Base-by-base conservation (phyloP, 2,888 invertebrate genomes). In the Eilema depressum region DNA sequence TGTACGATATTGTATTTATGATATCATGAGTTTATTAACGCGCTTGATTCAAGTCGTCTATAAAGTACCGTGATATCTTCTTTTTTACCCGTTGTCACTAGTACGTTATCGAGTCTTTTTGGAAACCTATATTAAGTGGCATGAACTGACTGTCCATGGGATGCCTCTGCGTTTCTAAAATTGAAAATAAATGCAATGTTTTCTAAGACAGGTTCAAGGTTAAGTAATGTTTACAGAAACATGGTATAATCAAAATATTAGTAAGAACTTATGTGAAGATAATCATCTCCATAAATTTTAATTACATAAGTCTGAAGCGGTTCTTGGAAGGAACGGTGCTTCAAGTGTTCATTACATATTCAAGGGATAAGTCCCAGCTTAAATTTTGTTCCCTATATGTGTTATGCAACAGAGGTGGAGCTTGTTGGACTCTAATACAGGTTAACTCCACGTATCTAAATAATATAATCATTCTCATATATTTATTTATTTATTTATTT, bases 1-100 rank as follows among this genome's bases (percentile, higher is more conserved):
- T 84, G 80, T 84, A 80, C 82, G 79, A 68, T 78, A 83, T 79
- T 77, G 68, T 75, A 75, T 79, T 78, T 76, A 75, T 82, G 75
- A 73, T 75, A 74, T 71, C 28, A 67, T 72, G 70, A 70, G 65
- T 47, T 2, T 47, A 69, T 71, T 11, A 8, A 14, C 37, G 14
- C 14, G 11, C 14, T 1, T 37, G 37, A 37, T 37, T 11, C 2
- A 37, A 37, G 14, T 37, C 11, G 37, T 37, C 37, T 14, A 10
- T 37, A 14, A 14, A 37, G 12, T 37, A 3, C 11, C 23, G 3
- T n/a, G 25, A 25, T n/a, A n/a, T n/a, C n/a, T 23, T n/a, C 20
- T 23, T 8, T 56, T 23, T 57, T 4, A 8, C 33, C 33, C 10
- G 33, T 33, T 33, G 33, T 33, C 10, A 4, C 10, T 10, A 33